Base-by-base conservation (phyloP, 2,888 invertebrate genomes). In the Syrphus vitripennis region DNA sequence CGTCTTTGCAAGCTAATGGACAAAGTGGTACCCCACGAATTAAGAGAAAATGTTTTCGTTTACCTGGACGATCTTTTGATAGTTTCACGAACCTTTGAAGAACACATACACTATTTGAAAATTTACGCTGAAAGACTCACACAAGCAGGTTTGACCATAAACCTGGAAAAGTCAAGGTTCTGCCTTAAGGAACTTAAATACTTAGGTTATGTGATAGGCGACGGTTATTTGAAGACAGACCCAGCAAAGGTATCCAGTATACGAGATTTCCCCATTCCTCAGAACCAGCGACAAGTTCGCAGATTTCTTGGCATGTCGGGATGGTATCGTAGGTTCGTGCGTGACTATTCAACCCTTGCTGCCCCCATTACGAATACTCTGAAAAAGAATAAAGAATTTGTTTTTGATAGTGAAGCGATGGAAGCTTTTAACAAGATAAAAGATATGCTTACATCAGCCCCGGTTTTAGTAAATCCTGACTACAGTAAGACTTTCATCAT, bases 281-380 rank as follows among this genome's bases (percentile, higher is more conserved):
- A 10, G 78, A 76, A 26, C 57, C 50, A 61, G 3, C 45, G 80
- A n/a, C 81, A 88, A 19, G 83, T 88, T 0, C 40, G 88, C 1
- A 71, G 87, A 10, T 87, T 88, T 14, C n/a, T 88, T 0, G 87
- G 88, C 0, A 82, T 87, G 40, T 84, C 87, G 1, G 88, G 88
- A 0, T 88, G 88, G 88, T 88, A 87, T 29, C 26, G 86, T 0
- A 45, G 88, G 0, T 88, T 88, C 31, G 83, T 88, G 5, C 31
- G 63, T n/a, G 57, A 88, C 19, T 86, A 77, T 26, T 70, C 84
- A 0, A n/a, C 72, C 1, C 9, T 83, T 3, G 37, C 87, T 10
- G 70, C 72, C 1, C 61, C 87, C 0, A 37, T 88, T 0, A 84
- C 76, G 0, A 50, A 83, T 7, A 45, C 61, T 3, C 7, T 50